Conservation (phyloP, 2,888 invertebrate genomes). For the Sicus ferrugineus region DNA sequence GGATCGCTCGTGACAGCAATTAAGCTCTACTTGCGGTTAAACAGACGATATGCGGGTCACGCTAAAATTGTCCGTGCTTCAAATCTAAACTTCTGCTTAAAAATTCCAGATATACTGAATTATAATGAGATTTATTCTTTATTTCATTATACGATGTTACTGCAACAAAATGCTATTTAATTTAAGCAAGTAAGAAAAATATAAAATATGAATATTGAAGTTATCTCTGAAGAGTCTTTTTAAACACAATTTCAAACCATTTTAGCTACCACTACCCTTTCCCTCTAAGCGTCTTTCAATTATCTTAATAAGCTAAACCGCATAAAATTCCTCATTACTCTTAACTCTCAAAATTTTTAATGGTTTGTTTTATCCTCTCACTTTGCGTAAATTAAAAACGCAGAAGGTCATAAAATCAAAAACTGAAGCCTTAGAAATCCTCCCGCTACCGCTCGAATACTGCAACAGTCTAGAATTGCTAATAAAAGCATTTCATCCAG, state of each 20-base stretch:
- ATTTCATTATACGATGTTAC: too few relatives aligned
- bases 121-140: background rate
- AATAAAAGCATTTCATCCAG: slow-evolving; percentile 32
- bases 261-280: too few relatives aligned
- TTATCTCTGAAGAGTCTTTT: background rate
- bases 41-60: background rate
- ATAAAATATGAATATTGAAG: too few relatives aligned
- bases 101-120: background rate
- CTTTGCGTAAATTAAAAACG: background rate
- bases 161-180: too few relatives aligned
- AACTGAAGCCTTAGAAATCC: background rate
- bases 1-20: background rate
- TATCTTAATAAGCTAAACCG: too few relatives aligned
- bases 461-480: slow-evolving; percentile 23
- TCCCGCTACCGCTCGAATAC: background rate
- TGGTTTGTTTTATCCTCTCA: background rate
- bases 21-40: background rate
- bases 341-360: background rate
- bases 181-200: too few relatives aligned
- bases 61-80: background rate
- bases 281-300: too few relatives aligned
- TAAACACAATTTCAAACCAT: background rate
- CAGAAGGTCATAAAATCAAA: background rate
- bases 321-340: background rate
- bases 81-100: background rate